These are phyloP conservation scores for Pipistrellus pipistrellus DNA, from an alignment of 2,797 vertebrate genomes.

Conservation along the genomic window DNA sequence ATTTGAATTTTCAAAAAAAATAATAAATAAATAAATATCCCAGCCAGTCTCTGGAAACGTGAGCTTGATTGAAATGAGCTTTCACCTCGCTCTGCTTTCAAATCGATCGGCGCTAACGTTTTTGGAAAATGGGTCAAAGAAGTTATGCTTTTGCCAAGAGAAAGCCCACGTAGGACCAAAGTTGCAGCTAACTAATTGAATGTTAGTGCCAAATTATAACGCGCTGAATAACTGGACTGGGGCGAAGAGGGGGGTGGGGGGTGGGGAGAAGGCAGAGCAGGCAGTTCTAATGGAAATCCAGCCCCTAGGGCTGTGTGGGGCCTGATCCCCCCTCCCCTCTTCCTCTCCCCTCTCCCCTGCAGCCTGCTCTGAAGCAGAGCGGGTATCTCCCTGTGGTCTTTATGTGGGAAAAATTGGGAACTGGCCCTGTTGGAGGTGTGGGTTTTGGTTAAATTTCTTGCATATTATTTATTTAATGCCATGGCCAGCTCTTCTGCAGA, in stretches of 20 bases:
- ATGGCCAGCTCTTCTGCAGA: not conserved
- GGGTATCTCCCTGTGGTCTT: constrained; percentile 81
- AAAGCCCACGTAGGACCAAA: constrained; percentile 74
- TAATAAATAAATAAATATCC: not conserved
- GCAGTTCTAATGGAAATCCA: constrained; percentile 82
- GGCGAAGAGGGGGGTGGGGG: not conserved
- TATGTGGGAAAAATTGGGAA: constrained; percentile 68
- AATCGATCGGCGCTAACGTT: not conserved
- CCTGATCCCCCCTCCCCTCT: no score
- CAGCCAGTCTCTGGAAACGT: constrained; percentile 34
- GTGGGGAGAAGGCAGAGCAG: not conserved
- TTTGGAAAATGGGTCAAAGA: constrained; percentile 70
- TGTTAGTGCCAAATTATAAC: constrained; percentile 85
- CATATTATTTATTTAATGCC: not conserved
- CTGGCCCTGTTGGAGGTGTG: constrained; percentile 62
- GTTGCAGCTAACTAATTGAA: constrained; percentile 78
- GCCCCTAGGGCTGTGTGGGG: constrained; percentile 54
- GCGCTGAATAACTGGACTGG: constrained; percentile 70
- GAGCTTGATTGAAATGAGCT: constrained; percentile 13
- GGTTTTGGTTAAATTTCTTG: constrained; percentile 49
- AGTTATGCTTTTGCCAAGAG: constrained; percentile 52
- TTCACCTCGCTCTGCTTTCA: not conserved
- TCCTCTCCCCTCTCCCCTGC: no score
- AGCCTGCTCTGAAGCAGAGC: constrained; percentile 46
- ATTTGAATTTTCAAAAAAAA: not conserved